Evolutionary conservation across 2,888 invertebrate genomes (phyloP).

Genomic region (Pocota personata): DNA sequence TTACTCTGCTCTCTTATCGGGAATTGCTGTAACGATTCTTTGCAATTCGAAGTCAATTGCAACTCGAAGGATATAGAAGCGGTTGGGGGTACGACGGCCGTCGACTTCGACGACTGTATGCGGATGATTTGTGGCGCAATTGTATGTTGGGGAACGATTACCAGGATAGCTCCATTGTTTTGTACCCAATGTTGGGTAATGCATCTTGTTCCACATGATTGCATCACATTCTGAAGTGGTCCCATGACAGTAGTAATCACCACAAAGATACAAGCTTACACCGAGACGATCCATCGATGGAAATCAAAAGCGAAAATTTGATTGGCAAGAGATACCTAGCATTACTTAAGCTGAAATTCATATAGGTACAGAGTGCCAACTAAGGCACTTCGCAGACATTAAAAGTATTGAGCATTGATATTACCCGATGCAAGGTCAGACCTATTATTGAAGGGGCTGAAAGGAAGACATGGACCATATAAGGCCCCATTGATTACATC

Average conservation of each 20-base stretch:
- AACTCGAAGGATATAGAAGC: conserved; percentile 38
- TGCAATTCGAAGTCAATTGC: conserved; percentile 69
- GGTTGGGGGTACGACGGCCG: background rate
- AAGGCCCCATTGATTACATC: no score
- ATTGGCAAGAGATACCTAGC: background rate
- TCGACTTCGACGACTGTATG: conserved; percentile 25
- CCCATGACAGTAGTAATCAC: conserved; percentile 29
- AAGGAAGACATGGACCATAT: no score
- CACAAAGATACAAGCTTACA: background rate
- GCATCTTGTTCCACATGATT: conserved; percentile 60
- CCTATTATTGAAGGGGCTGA: no score
- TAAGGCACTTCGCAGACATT: background rate
- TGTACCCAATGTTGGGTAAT: conserved; percentile 14
- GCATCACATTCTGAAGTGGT: conserved; percentile 48
- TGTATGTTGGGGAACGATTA: conserved; percentile 62
- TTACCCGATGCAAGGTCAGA: no score
- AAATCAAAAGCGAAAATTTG: background rate
- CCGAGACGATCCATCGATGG: background rate
- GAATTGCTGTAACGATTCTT: conserved; percentile 59
- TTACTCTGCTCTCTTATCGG: conserved; percentile 50
- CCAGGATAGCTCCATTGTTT: conserved; percentile 43
- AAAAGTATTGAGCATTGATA: no score
- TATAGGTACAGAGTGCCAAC: no score
- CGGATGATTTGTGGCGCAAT: conserved; percentile 63
- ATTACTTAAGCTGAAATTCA: background rate